Conservation (phyloP, 2,113 vertebrate genomes). For the Gallinago undulata region DNA sequence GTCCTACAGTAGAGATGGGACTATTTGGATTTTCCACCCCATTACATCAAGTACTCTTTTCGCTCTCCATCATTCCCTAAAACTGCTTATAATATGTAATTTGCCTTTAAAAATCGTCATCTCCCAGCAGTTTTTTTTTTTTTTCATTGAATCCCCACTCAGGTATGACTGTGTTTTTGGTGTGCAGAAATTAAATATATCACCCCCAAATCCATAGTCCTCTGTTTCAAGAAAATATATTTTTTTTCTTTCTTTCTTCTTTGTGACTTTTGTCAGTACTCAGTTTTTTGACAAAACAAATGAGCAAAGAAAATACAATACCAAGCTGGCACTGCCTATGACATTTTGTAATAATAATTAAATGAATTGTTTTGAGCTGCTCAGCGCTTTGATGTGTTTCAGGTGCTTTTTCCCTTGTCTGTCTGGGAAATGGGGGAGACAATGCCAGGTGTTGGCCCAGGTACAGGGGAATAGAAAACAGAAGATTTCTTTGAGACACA, state of each 20-base stretch:
- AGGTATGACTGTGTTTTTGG: not conserved
- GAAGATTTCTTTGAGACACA: conserved; percentile 3
- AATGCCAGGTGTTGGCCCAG: not conserved
- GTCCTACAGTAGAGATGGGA: not conserved
- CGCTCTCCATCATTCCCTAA: not conserved
- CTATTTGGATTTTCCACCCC: not conserved
- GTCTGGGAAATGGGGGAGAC: not conserved
- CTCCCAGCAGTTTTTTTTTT: not conserved
- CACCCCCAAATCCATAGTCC: not conserved
- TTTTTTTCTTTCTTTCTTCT: too few relatives aligned
- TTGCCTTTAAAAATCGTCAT: not conserved
- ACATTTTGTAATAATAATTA: not conserved
- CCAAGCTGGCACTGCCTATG: not conserved
- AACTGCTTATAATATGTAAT: not conserved
- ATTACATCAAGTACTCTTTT: not conserved
- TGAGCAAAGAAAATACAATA: not conserved
- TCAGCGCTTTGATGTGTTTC: not conserved
- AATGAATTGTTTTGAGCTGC: not conserved
- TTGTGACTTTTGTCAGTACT: not conserved
- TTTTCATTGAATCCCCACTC: not conserved
- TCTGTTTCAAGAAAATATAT: not conserved
- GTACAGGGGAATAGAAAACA: not conserved
- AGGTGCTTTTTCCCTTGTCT: not conserved
- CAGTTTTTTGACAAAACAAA: not conserved
- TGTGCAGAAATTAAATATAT: not conserved